Conservation (phyloP, 2,888 invertebrate genomes). For the Argyresthia albistria region DNA sequence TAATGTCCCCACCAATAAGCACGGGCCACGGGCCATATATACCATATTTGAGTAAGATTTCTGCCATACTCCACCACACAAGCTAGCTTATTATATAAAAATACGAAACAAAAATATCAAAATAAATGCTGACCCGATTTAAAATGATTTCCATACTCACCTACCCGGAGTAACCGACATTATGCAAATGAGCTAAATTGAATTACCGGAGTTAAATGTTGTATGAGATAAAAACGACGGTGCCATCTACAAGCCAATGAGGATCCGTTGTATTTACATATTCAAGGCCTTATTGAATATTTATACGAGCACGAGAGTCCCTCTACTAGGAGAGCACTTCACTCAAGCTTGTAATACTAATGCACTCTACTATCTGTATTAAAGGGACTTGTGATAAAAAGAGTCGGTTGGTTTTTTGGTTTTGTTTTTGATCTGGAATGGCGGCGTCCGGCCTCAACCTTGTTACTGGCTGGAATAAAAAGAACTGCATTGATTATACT, state of each 20-base stretch:
- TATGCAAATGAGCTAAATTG: constrained; percentile 72
- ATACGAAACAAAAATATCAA: too few species aligned
- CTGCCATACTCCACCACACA: too few species aligned
- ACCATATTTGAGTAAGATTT: too few species aligned
- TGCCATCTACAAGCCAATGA: constrained; percentile 70
- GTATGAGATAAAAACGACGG: constrained; percentile 72
- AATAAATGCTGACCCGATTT: constrained; percentile 12
- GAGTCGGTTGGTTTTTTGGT: neutral
- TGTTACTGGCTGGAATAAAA: constrained; percentile 24
- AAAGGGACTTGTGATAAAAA: constrained; percentile 21
- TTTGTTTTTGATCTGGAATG: neutral
- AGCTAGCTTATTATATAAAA: too few species aligned
- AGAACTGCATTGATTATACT: constrained; percentile 21
- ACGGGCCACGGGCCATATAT: too few species aligned
- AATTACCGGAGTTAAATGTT: constrained; percentile 73
- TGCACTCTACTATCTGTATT: constrained; percentile 43
- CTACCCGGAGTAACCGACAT: constrained; percentile 60
- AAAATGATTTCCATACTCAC: constrained; percentile 60
- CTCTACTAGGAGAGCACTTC: constrained; percentile 31
- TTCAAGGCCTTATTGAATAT: constrained; percentile 69
- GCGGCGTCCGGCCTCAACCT: constrained; percentile 11
- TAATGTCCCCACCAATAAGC: too few species aligned
- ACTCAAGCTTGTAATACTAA: constrained; percentile 60
- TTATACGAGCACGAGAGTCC: constrained; percentile 40
- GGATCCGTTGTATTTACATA: constrained; percentile 66